A percentile compares a stretch with the other conserved stretches of the same genome.
phyloP scores from a whole-genome alignment of 2,888 invertebrate species.

The Eretmocerus hayati region DNA sequence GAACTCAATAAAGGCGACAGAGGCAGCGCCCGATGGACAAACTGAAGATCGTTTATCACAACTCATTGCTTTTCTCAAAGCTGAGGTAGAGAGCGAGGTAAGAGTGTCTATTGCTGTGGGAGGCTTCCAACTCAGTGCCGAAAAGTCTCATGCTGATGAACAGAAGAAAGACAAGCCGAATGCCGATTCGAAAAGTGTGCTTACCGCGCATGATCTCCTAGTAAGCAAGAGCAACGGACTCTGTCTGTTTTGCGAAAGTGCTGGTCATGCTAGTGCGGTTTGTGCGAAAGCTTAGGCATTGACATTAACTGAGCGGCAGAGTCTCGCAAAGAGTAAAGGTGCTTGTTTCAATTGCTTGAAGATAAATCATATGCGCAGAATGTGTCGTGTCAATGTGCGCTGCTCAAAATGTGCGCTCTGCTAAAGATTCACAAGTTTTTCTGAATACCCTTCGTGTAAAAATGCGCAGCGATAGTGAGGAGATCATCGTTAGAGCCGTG shows the following conservation, averaged over 20 bases:
- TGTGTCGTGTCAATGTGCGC: neutral
- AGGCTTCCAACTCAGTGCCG: neutral
- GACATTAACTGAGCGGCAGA: neutral
- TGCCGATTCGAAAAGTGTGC: neutral
- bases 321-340: neutral
- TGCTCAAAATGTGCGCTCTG: neutral
- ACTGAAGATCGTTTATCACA: neutral
- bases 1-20: no score
- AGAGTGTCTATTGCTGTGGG: neutral
- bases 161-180: neutral
- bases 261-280: neutral
- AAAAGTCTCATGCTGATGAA: neutral
- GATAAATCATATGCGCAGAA: neutral
- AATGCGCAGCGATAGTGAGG: constrained; percentile 2
- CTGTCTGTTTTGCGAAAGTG: neutral
- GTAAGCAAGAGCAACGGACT: neutral
- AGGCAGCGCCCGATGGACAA: neutral
- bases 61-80: neutral
- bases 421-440: neutral
- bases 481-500: constrained; percentile 14
- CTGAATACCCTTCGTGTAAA: constrained; percentile 6
- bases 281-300: neutral
- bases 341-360: constrained; percentile 7
- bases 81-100: neutral
- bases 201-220: neutral